A percentile compares a stretch with the other conserved stretches of the same genome.
These are phyloP conservation scores for Tragopan temminckii DNA, from an alignment of 2,797 vertebrate species.

Conservation along the genomic window DNA sequence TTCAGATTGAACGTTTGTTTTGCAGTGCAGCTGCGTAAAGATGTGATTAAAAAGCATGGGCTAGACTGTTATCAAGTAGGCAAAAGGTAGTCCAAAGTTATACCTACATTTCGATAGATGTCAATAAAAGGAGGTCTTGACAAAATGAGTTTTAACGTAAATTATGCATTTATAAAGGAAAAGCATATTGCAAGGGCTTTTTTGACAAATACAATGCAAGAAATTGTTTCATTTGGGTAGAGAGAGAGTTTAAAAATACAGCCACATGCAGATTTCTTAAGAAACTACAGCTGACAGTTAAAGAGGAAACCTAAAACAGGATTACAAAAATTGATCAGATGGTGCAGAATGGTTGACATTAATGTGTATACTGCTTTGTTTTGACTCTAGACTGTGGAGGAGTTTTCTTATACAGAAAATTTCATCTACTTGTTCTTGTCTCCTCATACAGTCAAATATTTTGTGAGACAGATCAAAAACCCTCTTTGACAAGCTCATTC, in stretches of 20 bases:
- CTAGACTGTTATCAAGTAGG: conserved; percentile 82
- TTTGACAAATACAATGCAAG: conserved; percentile 24
- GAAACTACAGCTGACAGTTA: conserved; percentile 63
- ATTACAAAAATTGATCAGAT: conserved; percentile 70
- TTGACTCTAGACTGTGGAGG: conserved; percentile 71
- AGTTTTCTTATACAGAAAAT: conserved; percentile 66
- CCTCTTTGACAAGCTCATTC: conserved; percentile 69
- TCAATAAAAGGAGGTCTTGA: conserved; percentile 80
- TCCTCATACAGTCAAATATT: conserved; percentile 72
- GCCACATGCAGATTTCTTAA: conserved; percentile 57
- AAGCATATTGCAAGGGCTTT: neutral
- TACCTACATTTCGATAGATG: conserved; percentile 85
- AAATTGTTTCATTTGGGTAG: conserved; percentile 49
- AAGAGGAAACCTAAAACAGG: conserved; percentile 70
- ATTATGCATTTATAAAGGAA: neutral
- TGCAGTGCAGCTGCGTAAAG: conserved; percentile 75
- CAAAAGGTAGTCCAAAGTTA: conserved; percentile 76
- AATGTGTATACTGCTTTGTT: conserved; percentile 74
- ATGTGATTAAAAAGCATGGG: conserved; percentile 69
- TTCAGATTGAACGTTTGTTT: conserved; percentile 69
- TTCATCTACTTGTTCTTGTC: conserved; percentile 72
- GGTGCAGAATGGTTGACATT: conserved; percentile 64
- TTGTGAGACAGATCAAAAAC: conserved; percentile 76
- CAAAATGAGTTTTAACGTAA: conserved; percentile 46
- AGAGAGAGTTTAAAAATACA: conserved; percentile 47